Evolutionary conservation across 2,888 invertebrate species (phyloP).

Genomic region (Netelia virgata): DNA sequence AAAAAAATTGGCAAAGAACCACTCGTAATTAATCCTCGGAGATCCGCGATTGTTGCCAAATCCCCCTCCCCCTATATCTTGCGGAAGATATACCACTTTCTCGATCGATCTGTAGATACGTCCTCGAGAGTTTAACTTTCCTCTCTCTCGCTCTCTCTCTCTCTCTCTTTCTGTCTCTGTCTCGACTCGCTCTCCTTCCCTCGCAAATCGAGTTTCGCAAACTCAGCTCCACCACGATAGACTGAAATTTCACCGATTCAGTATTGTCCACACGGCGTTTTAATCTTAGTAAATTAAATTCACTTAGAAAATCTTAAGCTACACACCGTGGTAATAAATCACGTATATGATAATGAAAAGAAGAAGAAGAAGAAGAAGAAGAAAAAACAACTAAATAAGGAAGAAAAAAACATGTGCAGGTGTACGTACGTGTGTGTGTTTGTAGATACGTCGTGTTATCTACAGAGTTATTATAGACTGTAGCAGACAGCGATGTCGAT

Average conservation of each 20-base stretch:
- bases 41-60: background rate
- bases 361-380: slow-evolving; percentile 9
- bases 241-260: slow-evolving; percentile 51
- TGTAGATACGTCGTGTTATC: slow-evolving; percentile 67
- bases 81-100: background rate
- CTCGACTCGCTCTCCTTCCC: slow-evolving; percentile 1
- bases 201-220: slow-evolving; percentile 19
- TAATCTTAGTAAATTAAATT: slow-evolving; percentile 38
- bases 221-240: background rate
- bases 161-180: background rate
- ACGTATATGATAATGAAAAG: slow-evolving; percentile 39
- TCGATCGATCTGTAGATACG: background rate
- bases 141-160: too few species aligned
- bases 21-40: too few species aligned
- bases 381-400: background rate
- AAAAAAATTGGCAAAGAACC: too few species aligned
- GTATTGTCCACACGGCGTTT: slow-evolving; percentile 46
- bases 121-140: background rate
- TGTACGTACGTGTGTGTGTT: slow-evolving; percentile 53
- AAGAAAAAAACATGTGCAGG: slow-evolving; percentile 45
- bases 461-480: slow-evolving; percentile 68
- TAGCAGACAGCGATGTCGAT: slow-evolving; percentile 38
- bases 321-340: slow-evolving; percentile 58
- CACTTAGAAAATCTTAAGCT: slow-evolving; percentile 62
- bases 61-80: background rate